Conservation (phyloP, 2,888 invertebrate genomes). For the Embidobia sp. region DNA sequence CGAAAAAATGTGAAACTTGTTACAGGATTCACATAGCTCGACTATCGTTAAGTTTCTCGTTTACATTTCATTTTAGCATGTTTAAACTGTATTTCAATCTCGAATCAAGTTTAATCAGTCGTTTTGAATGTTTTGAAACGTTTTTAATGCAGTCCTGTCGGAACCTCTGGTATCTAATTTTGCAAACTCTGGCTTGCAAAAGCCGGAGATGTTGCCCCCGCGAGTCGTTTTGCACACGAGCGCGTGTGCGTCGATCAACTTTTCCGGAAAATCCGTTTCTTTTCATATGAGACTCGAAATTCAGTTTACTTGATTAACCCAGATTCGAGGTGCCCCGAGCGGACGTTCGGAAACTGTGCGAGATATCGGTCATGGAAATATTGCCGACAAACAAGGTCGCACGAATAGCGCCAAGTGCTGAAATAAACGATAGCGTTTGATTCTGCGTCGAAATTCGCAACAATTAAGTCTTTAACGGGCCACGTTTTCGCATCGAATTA, state of each 20-base stretch:
- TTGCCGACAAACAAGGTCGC: conserved; percentile 51
- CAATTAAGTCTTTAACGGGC: conserved; percentile 36
- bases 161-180: too few relatives aligned
- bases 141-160: too few relatives aligned
- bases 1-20: too few relatives aligned
- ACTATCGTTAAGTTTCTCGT: too few relatives aligned
- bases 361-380: conserved; percentile 54
- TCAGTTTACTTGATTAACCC: conserved; percentile 55
- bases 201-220: too few relatives aligned
- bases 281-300: conserved; percentile 22
- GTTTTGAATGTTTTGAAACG: too few relatives aligned
- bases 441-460: conserved; percentile 32
- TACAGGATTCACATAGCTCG: too few relatives aligned
- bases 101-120: too few relatives aligned
- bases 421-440: conserved; percentile 29
- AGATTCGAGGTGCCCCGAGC: conserved; percentile 35
- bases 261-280: background rate
- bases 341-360: conserved; percentile 31
- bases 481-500: conserved; percentile 44
- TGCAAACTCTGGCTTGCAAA: too few relatives aligned
- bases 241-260: background rate
- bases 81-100: too few relatives aligned
- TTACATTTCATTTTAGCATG: too few relatives aligned
- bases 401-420: conserved; percentile 5
- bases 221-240: too few relatives aligned